A percentile compares a stretch with the other conserved stretches of the same genome.
These are phyloP conservation scores for Littorina saxatilis DNA, from an alignment of 1,140 invertebrate species.

Conservation along the genomic window DNA sequence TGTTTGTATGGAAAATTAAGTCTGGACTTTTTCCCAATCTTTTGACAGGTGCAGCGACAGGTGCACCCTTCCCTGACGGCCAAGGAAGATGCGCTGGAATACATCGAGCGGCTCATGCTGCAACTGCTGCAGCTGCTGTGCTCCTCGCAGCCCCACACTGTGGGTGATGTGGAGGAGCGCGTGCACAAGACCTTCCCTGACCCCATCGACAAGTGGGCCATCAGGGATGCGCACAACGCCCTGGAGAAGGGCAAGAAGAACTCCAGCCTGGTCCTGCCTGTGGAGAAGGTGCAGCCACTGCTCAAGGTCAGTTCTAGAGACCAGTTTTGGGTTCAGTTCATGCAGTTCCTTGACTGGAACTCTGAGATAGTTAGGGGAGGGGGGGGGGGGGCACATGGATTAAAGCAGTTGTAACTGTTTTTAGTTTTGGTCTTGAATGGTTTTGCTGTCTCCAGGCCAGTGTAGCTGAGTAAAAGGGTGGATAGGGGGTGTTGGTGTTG, in stretches of 20 bases:
- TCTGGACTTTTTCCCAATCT: too few species aligned
- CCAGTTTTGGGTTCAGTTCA: too few species aligned
- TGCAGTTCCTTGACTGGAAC: too few species aligned
- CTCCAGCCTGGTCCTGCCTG: conserved; percentile 87
- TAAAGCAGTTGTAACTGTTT: too few species aligned
- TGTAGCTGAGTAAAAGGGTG: too few species aligned
- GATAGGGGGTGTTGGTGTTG: too few species aligned
- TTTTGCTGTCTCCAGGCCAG: too few species aligned
- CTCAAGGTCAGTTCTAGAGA: conserved; percentile 83
- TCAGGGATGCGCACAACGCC: conserved; percentile 90
- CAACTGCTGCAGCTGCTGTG: conserved; percentile 92
- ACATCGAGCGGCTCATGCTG: conserved; percentile 93
- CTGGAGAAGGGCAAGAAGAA: conserved; percentile 92
- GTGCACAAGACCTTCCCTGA: conserved; percentile 93
- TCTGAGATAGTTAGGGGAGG: background rate
- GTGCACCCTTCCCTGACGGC: conserved; percentile 91
- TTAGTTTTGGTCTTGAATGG: too few species aligned
- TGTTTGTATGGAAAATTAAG: too few species aligned
- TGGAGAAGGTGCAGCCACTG: conserved; percentile 93
- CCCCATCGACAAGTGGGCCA: conserved; percentile 94
- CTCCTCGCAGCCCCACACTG: conserved; percentile 83
- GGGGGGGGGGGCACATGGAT: too few species aligned
- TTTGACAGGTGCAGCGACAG: conserved; percentile 88
- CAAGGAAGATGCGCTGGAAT: conserved; percentile 92
- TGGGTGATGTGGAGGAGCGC: conserved; percentile 91